Evolutionary conservation across 2,888 invertebrate genomes (phyloP), one percentile per base, ranked within the genome.

Genomic region (Perizoma flavofasciatum): DNA sequence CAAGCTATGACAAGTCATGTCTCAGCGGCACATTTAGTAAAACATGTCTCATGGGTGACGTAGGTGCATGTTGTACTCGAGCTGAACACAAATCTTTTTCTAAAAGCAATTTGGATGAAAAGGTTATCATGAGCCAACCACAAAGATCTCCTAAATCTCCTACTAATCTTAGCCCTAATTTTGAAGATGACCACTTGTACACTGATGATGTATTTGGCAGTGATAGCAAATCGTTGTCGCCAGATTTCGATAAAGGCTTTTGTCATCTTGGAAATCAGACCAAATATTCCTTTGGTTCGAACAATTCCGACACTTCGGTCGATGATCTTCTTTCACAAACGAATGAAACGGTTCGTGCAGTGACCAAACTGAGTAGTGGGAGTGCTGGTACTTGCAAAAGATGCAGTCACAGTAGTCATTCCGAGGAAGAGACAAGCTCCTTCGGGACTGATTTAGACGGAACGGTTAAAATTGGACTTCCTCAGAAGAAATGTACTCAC

Each of bases 401-500:
- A 67, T 94, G 94, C 70, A 94, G 94, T 68, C 95, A 95, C 70
- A 95, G 95, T 72, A 95, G 95, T 65, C 95, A 95, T 77, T 95
- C 95, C 0, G 95, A 95, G 77, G 94, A 94, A 74, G 95, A 95
- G 79, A 95, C 95, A 0, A 95, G 95, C 77, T 95, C 95, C 0
- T 93, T 95, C 74, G 96, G 96, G 0, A 96, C 96, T 0, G 96
- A 96, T 74, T 90, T 96, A 40, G 97, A 96, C 76, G 96, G 96
- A 11, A 97, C 97, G 0, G 96, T 97, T 0, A 94, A 96, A 80
- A 95, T 96, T 75, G 96, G 95, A 1, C 81, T 96, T 22, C 96
- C 96, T 71, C 96, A 95, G 63, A 96, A 96, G 74, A 96, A 96
- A 79, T 96, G 96, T 75, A 96, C 96, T 0, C 96, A 96, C 69